Base-by-base conservation (phyloP, 2,113 vertebrate genomes). In the Dipodomys stephensi region DNA sequence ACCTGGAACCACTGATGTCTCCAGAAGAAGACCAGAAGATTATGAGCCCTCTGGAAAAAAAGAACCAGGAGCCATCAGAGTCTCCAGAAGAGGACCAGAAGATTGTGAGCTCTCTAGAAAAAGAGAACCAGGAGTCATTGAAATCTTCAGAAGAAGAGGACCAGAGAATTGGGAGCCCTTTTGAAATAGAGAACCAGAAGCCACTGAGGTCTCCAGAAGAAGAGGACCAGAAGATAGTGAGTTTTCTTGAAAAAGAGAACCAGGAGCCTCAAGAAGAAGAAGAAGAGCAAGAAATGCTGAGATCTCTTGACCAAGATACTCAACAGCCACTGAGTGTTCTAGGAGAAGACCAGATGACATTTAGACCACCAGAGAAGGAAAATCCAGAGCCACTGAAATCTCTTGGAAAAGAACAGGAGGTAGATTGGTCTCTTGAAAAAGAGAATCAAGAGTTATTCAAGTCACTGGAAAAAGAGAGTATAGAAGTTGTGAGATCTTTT, bases 361-460 rank as follows among this genome's bases (percentile, higher is more conserved):
- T 12, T n/a, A 88, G 15, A n/a, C 39, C 86, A 64, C 74, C 69
- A 65, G 94, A 93, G 83, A 39, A 92, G 8, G 28, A 22, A n/a
- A 49, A 82, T 78, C n/a, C n/a, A 78, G 92, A 93, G n/a, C 28
- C 86, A 60, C 46, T 67, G 4, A 13, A 30, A 12, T 78, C 71
- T 90, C 74, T 62, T 71, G 76, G 20, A 53, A 69, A 96, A 68
- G 87, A 94, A 30, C 90, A 89, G 9, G 84, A 94, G 57, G 15
- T 46, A 81, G 23, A 16, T 57, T n/a, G 13, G 20, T 57, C 82
- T 78, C 22, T 71, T 53, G 81, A 89, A 84, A 73, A 93, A 35
- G 93, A 94, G 25, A 79, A 71, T 67, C 93, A 62, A 73, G 94
- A 95, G 35, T 71, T 68, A 32, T 44, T 77, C 13, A n/a, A 32